phyloP scores from a whole-genome alignment of 2,797 vertebrate species.

The Smutsia gigantea region DNA sequence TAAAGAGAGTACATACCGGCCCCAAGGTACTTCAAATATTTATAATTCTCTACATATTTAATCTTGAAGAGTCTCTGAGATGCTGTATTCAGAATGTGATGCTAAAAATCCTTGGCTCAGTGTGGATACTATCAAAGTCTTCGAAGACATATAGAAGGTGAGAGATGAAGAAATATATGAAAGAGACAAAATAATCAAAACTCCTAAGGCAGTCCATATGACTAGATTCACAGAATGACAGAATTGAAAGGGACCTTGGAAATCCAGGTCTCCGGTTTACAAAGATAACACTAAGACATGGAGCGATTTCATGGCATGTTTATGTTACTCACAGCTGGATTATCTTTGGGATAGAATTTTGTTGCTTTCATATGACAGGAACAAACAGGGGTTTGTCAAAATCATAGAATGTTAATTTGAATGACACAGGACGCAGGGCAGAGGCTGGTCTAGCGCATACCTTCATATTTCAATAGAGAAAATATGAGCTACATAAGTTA shows the following conservation, averaged over 20 bases:
- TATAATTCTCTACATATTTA: constrained; percentile 89
- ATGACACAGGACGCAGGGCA: not conserved
- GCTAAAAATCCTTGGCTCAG: constrained; percentile 25
- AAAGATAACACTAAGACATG: not conserved
- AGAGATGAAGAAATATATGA: not conserved
- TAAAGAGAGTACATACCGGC: constrained; percentile 87
- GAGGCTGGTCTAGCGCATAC: too few relatives aligned
- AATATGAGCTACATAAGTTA: not conserved
- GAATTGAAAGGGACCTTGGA: not conserved
- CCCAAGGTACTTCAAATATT: constrained; percentile 90
- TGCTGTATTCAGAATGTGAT: constrained; percentile 65
- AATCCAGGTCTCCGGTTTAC: not conserved
- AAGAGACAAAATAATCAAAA: not conserved
- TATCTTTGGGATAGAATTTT: not conserved
- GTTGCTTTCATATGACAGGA: not conserved
- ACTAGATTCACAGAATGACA: not conserved
- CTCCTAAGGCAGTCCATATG: not conserved
- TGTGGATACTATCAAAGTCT: constrained; percentile 60
- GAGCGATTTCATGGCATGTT: not conserved
- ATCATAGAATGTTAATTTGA: not conserved
- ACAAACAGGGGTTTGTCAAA: not conserved
- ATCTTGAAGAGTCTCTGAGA: constrained; percentile 84
- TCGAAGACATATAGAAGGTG: not conserved
- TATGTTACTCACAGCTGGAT: not conserved
- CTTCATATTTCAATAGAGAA: not conserved